These are phyloP conservation scores for Valencia hispanica DNA, from an alignment of 2,797 vertebrate genomes.

Conservation along the genomic window DNA sequence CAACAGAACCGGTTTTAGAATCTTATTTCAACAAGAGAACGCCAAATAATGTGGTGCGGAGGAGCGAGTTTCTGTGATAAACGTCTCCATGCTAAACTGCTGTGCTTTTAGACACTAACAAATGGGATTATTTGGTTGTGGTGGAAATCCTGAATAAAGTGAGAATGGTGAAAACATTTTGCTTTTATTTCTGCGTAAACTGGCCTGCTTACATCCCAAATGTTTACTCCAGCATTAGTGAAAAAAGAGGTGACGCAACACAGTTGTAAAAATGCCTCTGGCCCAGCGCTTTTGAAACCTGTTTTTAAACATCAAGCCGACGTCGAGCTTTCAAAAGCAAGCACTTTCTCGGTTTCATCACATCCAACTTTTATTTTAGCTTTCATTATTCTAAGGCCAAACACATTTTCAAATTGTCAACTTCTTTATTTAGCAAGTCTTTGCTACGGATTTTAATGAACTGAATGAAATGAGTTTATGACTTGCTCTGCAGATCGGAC, in stretches of 20 bases:
- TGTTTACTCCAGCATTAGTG: not conserved
- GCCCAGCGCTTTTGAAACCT: not conserved
- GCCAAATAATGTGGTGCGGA: not conserved
- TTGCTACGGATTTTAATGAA: not conserved
- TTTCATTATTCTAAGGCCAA: not conserved
- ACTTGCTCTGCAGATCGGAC: constrained; percentile 87
- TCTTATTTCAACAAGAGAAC: not conserved
- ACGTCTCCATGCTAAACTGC: not conserved
- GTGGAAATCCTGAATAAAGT: not conserved
- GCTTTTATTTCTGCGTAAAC: not conserved
- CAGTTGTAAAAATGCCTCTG: constrained; percentile 1
- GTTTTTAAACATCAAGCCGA: not conserved
- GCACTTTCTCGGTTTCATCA: not conserved
- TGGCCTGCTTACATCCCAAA: not conserved
- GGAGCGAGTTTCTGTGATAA: not conserved
- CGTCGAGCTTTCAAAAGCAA: not conserved
- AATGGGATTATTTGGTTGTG: not conserved
- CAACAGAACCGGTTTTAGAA: not conserved
- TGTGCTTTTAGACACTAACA: not conserved
- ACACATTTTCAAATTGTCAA: not conserved
- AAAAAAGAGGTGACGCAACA: not conserved
- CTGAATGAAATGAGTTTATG: not conserved
- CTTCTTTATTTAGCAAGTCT: not conserved
- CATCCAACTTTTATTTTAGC: not conserved
- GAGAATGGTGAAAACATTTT: constrained; percentile 5